These are phyloP conservation scores for Sitta europaea DNA, from an alignment of 2,113 vertebrate genomes.

Conservation along the genomic window DNA sequence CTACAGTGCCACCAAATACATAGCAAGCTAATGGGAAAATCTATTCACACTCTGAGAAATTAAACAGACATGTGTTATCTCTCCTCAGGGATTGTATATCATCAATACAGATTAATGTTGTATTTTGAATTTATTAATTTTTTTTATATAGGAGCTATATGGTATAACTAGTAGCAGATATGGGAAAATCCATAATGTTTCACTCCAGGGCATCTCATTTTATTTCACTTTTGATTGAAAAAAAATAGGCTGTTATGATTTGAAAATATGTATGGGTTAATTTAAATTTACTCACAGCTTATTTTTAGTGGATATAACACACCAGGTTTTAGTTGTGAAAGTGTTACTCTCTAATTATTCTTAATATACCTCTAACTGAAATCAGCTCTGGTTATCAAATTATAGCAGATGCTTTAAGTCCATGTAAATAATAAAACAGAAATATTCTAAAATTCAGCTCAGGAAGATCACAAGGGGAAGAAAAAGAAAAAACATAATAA, in stretches of 20 bases:
- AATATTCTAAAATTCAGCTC: neutral
- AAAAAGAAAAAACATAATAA: neutral
- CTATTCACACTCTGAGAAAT: neutral
- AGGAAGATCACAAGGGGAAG: neutral
- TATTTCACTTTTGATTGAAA: neutral
- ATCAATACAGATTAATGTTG: neutral
- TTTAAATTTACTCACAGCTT: neutral
- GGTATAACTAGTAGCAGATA: neutral
- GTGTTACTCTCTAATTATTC: neutral
- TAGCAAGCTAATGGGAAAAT: neutral
- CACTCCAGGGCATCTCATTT: neutral
- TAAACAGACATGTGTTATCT: neutral
- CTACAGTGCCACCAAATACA: neutral
- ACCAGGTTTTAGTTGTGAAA: neutral
- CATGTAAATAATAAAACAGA: neutral
- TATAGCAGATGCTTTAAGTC: neutral
- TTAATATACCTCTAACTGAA: neutral
- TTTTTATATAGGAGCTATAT: neutral
- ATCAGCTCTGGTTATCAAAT: neutral
- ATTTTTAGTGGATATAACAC: neutral
- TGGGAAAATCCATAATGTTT: neutral
- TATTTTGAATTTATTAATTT: neutral
- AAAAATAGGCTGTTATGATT: neutral
- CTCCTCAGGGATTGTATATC: neutral
- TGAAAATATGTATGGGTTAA: neutral